Base-by-base conservation (phyloP, 2,888 invertebrate species). In the Brachyopa scutellaris region DNA sequence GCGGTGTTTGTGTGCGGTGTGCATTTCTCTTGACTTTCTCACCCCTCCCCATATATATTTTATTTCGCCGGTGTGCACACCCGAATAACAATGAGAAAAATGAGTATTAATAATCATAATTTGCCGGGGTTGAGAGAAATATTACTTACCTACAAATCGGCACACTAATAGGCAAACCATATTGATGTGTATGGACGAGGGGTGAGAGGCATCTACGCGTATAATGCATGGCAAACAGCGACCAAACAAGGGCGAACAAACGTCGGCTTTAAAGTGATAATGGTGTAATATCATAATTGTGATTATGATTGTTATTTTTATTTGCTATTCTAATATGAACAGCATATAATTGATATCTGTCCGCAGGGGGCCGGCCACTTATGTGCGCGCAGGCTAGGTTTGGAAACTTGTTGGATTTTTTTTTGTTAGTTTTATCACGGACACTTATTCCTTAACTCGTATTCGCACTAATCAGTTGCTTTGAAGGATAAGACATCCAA, bases 11-110 rank as follows among this genome's bases (percentile, higher is more conserved):
- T 62, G 13, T 53, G 38, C 45, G 76, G 67, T 76, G 66, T 74
- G 62, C 62, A 80, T 76, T 76, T 57, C 76, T 80, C 76, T 80
- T 76, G 80, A 80, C 80, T 80, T 80, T 76, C 69, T 80, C 80
- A 76, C 80, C 80, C 80, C 69, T 80, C 47, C 49, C 31, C 38
- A 61, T n/a, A 40, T 36, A 64, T 26, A 26, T 3, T 26, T 26
- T 26, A 5, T 42, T 61, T 19, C 21, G 23, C 23, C 42, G 55
- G 47, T 45, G 21, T 51, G 8, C 40, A 53, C 31, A 42, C 13
- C 42, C 47, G 13, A 29, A 57, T 31, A 77, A 79, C 74, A 79
- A 79, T 61, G 26, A 23, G 17, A 74, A 67, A 67, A 74, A 74
- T 76, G 49, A 26, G 45, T 69, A 69, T 80, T 80, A 80, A 80